These are phyloP conservation scores for Trichacis sp. DNA, from an alignment of 2,888 invertebrate genomes.

Conservation along the genomic window DNA sequence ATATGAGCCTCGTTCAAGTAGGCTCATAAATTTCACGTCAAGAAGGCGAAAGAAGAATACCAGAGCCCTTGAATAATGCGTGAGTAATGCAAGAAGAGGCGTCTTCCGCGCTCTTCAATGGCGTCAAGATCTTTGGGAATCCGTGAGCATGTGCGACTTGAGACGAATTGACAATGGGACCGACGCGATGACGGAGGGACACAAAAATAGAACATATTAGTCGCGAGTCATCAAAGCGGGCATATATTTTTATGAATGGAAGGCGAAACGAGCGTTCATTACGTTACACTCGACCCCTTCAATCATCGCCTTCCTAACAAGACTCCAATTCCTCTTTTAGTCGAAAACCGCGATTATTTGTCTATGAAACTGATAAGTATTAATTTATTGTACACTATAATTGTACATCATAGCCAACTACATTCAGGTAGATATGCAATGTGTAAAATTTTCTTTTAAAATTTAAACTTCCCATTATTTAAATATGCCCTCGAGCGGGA, in stretches of 20 bases:
- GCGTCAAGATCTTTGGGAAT: neutral
- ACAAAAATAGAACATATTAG: neutral
- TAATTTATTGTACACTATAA: no score
- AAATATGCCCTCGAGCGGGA: no score
- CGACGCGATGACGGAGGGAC: neutral
- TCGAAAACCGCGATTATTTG: no score
- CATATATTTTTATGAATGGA: neutral
- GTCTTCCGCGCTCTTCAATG: neutral
- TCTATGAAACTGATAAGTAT: no score
- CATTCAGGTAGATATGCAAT: no score
- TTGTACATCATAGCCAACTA: no score
- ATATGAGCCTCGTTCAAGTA: constrained; percentile 6
- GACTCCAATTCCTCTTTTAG: no score
- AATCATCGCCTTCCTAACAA: no score
- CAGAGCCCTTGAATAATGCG: constrained; percentile 4
- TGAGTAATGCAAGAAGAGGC: constrained; percentile 5
- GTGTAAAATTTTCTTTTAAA: no score
- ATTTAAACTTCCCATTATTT: no score
- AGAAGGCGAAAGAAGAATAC: constrained; percentile 13
- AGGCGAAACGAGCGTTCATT: neutral
- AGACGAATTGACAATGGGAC: constrained; percentile 3
- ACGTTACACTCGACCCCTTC: no score
- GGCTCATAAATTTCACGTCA: constrained; percentile 5
- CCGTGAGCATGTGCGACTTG: neutral
- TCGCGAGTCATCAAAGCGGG: constrained; percentile 10